Conservation (phyloP, 2,888 invertebrate genomes). For the Omphaloscelis lunosa region DNA sequence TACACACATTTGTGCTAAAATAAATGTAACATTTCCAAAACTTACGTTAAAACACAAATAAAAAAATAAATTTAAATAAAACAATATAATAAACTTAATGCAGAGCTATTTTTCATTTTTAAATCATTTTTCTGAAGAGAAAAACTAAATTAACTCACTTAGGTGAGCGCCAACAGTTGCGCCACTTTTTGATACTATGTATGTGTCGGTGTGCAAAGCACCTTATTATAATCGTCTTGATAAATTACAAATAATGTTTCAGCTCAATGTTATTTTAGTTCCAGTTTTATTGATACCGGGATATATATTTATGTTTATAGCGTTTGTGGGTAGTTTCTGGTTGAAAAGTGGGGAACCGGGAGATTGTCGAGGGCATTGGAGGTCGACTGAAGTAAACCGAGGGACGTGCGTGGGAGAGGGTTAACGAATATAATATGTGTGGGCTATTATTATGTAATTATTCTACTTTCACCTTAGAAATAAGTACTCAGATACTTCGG, state of each 20-base stretch:
- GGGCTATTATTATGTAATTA: neutral
- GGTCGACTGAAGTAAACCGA: slow-evolving; percentile 11
- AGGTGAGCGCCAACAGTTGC: neutral
- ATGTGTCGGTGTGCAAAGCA: slow-evolving; percentile 4
- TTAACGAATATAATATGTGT: slow-evolving; percentile 6
- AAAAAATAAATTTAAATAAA: too few relatives aligned
- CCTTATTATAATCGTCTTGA: slow-evolving; percentile 54
- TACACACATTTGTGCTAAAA: neutral
- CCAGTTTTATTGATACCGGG: slow-evolving; percentile 49
- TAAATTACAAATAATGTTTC: slow-evolving; percentile 53
- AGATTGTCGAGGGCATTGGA: slow-evolving; percentile 13
- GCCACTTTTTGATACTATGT: neutral
- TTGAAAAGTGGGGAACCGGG: slow-evolving; percentile 21
- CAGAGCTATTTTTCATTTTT: neutral
- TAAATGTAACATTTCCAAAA: neutral
- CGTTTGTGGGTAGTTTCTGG: slow-evolving; percentile 20
- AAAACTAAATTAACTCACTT: neutral
- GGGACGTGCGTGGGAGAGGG: slow-evolving; percentile 12
- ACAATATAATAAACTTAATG: too few relatives aligned
- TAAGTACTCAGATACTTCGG: neutral
- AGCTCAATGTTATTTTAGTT: slow-evolving; percentile 46
- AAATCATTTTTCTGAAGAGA: neutral
- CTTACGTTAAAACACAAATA: too few relatives aligned
- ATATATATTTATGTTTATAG: slow-evolving; percentile 57
- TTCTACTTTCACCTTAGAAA: neutral